Percentiles rank a stretch among this genome's conserved stretches.
Conservation (phyloP, 2,113 vertebrate species). For the Lampris incognitus region DNA sequence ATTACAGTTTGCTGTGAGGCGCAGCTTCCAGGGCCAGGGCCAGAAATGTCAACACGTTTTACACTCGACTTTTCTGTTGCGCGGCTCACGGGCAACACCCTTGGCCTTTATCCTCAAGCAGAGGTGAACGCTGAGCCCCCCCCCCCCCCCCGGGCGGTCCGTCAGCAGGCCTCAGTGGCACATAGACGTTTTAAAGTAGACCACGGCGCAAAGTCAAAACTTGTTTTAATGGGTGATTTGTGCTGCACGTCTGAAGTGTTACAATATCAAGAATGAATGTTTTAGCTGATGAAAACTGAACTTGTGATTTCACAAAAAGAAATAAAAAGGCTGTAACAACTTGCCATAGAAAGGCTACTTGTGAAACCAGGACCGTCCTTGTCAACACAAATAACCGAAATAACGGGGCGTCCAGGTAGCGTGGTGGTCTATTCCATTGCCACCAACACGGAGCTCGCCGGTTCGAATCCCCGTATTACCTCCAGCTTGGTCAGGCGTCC, state of each 20-base stretch:
- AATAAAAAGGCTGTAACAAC: no score
- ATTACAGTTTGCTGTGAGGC: constrained; percentile 61
- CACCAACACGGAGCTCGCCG: no score
- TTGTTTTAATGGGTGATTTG: not conserved
- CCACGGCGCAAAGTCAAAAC: not conserved
- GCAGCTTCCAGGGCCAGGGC: constrained; percentile 50
- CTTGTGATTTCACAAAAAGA: no score
- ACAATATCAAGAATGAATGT: no score
- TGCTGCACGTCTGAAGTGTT: not conserved
- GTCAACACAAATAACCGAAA: no score
- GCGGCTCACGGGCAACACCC: constrained; percentile 32
- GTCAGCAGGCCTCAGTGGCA: not conserved
- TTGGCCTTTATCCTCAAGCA: constrained; percentile 48
- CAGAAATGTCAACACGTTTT: constrained; percentile 68
- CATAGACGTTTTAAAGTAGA: constrained; percentile 4
- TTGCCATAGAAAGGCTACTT: no score
- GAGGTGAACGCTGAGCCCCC: constrained; percentile 17
- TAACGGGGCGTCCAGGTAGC: no score
- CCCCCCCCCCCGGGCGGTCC: not conserved
- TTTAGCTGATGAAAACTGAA: no score
- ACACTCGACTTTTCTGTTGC: constrained; percentile 58
- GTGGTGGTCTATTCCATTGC: no score
- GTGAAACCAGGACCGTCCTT: no score
- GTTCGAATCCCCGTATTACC: no score
- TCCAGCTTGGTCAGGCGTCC: no score